Evolutionary conservation across 2,797 vertebrate species (phyloP), one percentile per base, ranked within the genome.

Genomic region (Eidolon dupreanum): DNA sequence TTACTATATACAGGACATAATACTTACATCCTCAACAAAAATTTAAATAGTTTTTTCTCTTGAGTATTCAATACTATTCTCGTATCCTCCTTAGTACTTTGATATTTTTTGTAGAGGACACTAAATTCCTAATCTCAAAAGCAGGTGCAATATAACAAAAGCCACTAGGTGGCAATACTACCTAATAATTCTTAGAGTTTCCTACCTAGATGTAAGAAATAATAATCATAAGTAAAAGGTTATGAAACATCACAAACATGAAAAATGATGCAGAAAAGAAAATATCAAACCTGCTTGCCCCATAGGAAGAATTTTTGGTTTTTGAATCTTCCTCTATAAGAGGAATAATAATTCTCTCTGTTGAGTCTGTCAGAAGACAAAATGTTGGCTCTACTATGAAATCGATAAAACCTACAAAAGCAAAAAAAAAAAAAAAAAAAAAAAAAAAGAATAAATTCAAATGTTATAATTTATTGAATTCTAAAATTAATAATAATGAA

Each of bases 381-480:
- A 99, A 99, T 0, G 99, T 99, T 66, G 99, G 99, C 98, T 99
- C 99, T 96, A 99, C 99, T 63, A 99, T 99, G 98, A 99, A 99
- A 98, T 99, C 99, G 87, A 99, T 99, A 97, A 99, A 99, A 95
- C 99, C 99, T 99, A 97, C 74, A 96, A 96, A 95, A 88, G 24
- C 7, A 51, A 74, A 83, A 55, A 43, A 7, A 57, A 10, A 74
- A 71, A 36, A 71, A 88, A 86, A 51, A 36, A 51, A 74, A 83
- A 55, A 43, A 7, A 71, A 88, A 86, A 51, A 36, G 94, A 5
- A 92, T 49, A 84, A 97, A 92, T 90, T 31, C 20, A 96, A 83
- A 36, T 71, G 82, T 87, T 61, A 81, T 1, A 79, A 63, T 85
- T 90, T 86, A n/a, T 43, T 36, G 81, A 93, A 38, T 88, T 36